Conservation (phyloP, 2,797 vertebrate genomes). For the Anomalospiza imberbis region DNA sequence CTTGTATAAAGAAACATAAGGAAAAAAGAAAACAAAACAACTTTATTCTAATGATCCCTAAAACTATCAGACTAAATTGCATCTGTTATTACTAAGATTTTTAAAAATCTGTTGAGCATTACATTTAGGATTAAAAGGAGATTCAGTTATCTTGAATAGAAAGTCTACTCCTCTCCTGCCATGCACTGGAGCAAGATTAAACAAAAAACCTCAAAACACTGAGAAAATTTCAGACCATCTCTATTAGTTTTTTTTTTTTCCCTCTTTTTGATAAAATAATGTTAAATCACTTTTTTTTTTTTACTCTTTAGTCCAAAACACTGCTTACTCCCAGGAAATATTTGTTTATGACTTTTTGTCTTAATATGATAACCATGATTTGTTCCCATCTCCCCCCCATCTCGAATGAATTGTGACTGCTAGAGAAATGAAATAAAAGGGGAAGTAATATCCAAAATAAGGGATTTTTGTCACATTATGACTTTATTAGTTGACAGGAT, state of each 20-base stretch:
- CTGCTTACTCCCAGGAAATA: neutral
- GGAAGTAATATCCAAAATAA: neutral
- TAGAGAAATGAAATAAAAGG: neutral
- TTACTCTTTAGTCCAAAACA: neutral
- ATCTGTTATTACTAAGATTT: neutral
- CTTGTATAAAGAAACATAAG: neutral
- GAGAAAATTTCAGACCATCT: neutral
- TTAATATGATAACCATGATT: neutral
- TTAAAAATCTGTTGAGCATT: neutral
- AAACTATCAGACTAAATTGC: neutral
- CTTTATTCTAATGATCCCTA: neutral
- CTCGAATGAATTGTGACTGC: neutral
- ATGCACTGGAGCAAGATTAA: neutral
- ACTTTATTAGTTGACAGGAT: neutral
- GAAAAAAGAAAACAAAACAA: neutral
- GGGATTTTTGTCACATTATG: neutral
- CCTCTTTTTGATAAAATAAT: neutral
- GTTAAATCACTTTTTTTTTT: neutral
- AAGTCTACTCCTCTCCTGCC: neutral
- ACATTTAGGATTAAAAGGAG: neutral
- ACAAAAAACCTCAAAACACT: neutral
- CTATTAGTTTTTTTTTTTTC: neutral
- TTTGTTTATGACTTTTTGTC: neutral
- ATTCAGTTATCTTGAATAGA: neutral
- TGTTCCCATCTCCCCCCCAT: accelerated